Evolutionary conservation across 2,888 invertebrate genomes (phyloP), one percentile per base, ranked within the genome.

Genomic region (Hyppa rectilinea): DNA sequence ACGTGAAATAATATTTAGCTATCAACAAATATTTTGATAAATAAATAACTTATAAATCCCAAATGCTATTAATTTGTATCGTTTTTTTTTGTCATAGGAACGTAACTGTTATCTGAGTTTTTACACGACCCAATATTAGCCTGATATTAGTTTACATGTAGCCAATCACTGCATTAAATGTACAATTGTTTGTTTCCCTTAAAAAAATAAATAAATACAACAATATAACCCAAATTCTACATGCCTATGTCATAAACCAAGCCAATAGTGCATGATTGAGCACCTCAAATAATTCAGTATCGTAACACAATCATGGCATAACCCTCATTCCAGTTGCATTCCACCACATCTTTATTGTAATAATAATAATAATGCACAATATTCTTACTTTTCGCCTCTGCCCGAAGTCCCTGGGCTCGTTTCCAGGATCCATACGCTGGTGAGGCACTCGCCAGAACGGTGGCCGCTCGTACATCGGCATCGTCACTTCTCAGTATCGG

Each of bases 401-500:
- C 60, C 91, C 88, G 75, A 91, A 92, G 75, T 88, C 88, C 70
- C 93, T 90, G 58, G 90, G 85, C 72, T 91, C 94, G 70, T 95
- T 92, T 56, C 93, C 96, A 71, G 96, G 96, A 78, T 96, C 95
- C 4, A 75, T 88, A 14, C 96, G 91, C 78, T 92, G 92, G 80
- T 93, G 92, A 10, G 96, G 96, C 53, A 96, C 92, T 49, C 96
- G 94, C 97, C 97, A 97, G 92, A 97, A 97, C 58, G 97, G 94
- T 59, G 97, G 97, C 82, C 97, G 94, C 89, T 97, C 96, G 91
- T 96, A 97, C 88, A 91, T 83, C 84, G 96, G 96, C 96, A 96
- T 96, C 76, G 75, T 86, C 71, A 62, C 75, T 84, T 64, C 58
- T 69, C 66, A 72, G 69, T 81, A 84, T 69, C 66, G 75, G 80